phyloP scores from a whole-genome alignment of 2,113 vertebrate species.

The Notechis scutatus region DNA sequence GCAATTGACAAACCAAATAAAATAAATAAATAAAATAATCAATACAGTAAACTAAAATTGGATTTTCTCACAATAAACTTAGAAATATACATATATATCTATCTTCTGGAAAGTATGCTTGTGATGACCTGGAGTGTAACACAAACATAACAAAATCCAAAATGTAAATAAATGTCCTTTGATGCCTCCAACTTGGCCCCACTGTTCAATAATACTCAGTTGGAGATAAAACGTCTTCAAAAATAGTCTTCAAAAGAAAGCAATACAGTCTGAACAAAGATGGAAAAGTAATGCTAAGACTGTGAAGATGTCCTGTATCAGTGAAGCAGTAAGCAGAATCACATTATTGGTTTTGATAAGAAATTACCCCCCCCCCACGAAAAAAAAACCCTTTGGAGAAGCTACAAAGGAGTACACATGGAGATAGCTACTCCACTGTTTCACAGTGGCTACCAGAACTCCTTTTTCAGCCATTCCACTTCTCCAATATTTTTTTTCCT shows the following conservation, averaged over 20 bases:
- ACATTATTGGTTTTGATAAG: not conserved
- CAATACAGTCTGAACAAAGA: not conserved
- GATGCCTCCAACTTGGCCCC: too few species aligned
- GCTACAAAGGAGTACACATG: not conserved
- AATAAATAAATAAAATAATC: too few species aligned
- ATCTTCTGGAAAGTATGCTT: not conserved
- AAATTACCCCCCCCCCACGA: rapidly evolving
- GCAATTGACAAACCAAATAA: too few species aligned
- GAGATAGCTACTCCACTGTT: not conserved
- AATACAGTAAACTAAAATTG: not conserved
- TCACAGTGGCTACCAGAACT: not conserved
- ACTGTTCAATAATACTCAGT: too few species aligned
- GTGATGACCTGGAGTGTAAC: too few species aligned
- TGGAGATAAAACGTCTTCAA: too few species aligned
- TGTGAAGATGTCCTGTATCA: not conserved
- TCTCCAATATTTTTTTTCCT: not conserved
- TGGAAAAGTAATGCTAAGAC: not conserved
- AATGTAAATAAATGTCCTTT: too few species aligned
- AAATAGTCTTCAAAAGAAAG: too few species aligned
- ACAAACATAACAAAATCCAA: too few species aligned
- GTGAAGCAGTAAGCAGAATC: not conserved
- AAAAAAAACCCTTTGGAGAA: not conserved
- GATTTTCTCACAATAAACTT: not conserved
- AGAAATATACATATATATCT: not conserved
- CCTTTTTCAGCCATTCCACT: not conserved